Base-by-base conservation (phyloP, 2,888 invertebrate genomes). In the Ectropis crepuscularia region DNA sequence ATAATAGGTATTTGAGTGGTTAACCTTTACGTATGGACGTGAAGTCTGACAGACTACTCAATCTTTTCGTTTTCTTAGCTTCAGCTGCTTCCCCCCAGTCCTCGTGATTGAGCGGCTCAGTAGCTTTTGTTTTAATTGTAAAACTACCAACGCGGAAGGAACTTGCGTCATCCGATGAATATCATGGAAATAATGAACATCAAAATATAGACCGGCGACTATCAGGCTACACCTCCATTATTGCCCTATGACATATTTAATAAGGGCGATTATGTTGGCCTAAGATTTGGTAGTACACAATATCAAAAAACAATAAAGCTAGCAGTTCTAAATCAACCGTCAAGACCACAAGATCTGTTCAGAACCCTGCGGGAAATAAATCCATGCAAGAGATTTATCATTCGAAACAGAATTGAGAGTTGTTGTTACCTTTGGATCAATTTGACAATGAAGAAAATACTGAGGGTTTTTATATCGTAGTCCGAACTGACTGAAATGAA, bases 241-340 rank as follows among this genome's bases (percentile, higher is more conserved):
- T 45, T 45, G n/a, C 11, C 45, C 11, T 11, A 45, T 36, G 16
- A 45, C 5, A n/a, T 53, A 16, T 8, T 16, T 39, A 16, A 2
- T 65, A 71, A 68, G 57, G 2, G 1, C 16, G 4, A 28, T 28
- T 28, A 28, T 28, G 16, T 28, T 28, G 38, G 10, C 54, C 53
- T 46, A 2, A 5, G 39, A 39, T 4, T 39, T 2, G 1, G 39
- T 39, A 4, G 39, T 39, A 38, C 70, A 85, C 78, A 73, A 90
- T 90, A 90, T 79, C 1, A 28, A 28, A 28, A 28, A 28, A 28
- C 16, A 28, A 28, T 28, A 28, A 28, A 28, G 16, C 4, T 28
- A 28, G 16, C 16, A 28, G 2, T 28, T 28, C 16, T 28, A 28
- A 28, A 28, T 28, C 16, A 28, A 28, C 16, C 16, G 4, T 28